Evolutionary conservation across 2,797 vertebrate genomes (phyloP), one percentile per base, ranked within the genome.

Genomic region (Ceyx erithaca): DNA sequence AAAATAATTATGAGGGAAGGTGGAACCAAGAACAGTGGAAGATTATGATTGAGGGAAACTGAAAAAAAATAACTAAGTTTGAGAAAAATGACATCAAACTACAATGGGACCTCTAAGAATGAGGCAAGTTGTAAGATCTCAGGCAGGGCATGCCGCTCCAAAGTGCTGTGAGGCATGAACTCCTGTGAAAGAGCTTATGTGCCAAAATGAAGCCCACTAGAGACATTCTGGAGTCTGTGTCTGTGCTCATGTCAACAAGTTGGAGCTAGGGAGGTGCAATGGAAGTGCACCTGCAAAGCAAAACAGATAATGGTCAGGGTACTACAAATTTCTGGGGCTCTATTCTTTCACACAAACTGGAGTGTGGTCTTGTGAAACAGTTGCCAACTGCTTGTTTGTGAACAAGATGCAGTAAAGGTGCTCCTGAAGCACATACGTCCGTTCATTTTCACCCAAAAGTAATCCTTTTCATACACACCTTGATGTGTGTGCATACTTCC

Each of bases 361-460:
- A 10, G 1, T 23, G 14, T 19, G 25, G 10, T 19, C 64, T 26
- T 23, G 12, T 14, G 40, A 46, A 33, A 43, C 35, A 6, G 5
- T 62, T 85, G 8, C 19, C 57, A 54, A 17, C 5, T 0, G 1
- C 21, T n/a, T 43, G 2, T 46, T 31, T 72, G 33, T 26, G 31
- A 33, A 54, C 1, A 2, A 66, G 20, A 4, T 30, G 45, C 14
- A 37, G 16, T 61, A 59, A 37, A 68, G 6, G 4, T 79, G 19
- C 5, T 41, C 9, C 22, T 58, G 55, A 18, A 54, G 26, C 0
- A 0, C 14, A 16, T 26, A 15, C 0, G 2, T 14, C 21, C 14
- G 4, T 54, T 55, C 16, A 40, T 1, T 48, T 78, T 55, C 8
- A 18, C 6, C 28, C 46, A n/a, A 30, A 37, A 73, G 6, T 19